Evolutionary conservation across 2,797 vertebrate species (phyloP).

Genomic region (Oophaga sylvatica): DNA sequence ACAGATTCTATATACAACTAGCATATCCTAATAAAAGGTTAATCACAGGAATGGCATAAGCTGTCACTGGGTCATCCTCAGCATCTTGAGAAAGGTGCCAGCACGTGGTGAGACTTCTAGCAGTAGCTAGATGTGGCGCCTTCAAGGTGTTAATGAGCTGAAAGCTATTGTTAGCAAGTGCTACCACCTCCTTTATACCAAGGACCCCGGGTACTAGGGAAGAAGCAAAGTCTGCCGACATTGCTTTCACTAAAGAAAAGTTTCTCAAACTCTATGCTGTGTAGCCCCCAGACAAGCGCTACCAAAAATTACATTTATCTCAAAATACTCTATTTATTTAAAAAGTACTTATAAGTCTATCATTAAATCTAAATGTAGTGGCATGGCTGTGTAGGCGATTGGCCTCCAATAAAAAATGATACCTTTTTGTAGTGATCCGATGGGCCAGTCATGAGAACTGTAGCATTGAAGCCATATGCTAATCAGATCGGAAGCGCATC

Average conservation of each 20-base stretch:
- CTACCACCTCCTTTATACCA: not conserved
- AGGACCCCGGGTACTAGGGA: not conserved
- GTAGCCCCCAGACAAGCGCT: not conserved
- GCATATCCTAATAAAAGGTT: conserved; percentile 8
- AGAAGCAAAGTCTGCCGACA: not conserved
- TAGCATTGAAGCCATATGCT: too few species aligned
- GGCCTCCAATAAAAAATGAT: too few species aligned
- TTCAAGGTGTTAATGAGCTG: conserved; percentile 48
- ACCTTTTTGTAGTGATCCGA: too few species aligned
- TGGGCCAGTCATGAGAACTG: too few species aligned
- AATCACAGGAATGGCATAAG: conserved; percentile 6
- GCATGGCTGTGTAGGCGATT: too few species aligned
- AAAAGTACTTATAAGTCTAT: not conserved
- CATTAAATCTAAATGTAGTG: too few species aligned
- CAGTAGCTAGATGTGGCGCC: not conserved
- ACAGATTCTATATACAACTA: not conserved
- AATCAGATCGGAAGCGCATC: too few species aligned
- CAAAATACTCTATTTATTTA: not conserved
- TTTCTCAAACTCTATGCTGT: not conserved
- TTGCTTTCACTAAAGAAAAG: not conserved
- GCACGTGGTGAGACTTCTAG: conserved; percentile 34
- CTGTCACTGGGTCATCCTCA: conserved; percentile 24
- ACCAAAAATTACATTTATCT: not conserved
- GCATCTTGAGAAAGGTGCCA: conserved; percentile 4
- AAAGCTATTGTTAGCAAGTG: conserved; percentile 38